phyloP scores from a whole-genome alignment of 2,797 vertebrate species.

The Lepus townsendii region DNA sequence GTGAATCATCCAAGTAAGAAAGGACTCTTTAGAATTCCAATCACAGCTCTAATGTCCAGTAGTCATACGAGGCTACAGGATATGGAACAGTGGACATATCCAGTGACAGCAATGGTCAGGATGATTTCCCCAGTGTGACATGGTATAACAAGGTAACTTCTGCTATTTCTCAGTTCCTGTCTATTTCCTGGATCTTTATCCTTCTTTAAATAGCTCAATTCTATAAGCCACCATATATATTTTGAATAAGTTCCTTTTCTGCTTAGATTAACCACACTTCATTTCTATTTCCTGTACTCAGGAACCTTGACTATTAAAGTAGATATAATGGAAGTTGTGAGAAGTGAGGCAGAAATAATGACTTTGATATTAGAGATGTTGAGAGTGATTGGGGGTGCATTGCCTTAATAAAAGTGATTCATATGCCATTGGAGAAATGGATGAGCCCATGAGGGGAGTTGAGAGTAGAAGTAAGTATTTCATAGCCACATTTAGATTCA shows the following conservation, averaged over 20 bases:
- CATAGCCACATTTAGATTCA: background rate
- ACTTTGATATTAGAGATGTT: background rate
- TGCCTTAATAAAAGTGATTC: constrained; percentile 5
- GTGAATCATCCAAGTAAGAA: background rate
- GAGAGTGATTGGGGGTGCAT: background rate
- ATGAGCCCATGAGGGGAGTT: background rate
- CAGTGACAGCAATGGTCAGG: background rate
- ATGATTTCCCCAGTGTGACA: background rate
- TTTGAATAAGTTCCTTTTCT: constrained; percentile 8
- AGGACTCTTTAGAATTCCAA: background rate
- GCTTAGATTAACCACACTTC: background rate
- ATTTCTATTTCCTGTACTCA: constrained; percentile 26
- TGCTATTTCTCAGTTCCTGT: background rate
- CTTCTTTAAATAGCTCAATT: background rate
- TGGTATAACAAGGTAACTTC: background rate
- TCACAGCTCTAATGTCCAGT: background rate
- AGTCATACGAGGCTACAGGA: background rate
- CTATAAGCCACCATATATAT: background rate
- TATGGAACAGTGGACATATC: background rate
- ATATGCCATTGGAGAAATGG: background rate
- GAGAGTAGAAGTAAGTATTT: background rate
- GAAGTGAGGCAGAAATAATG: background rate
- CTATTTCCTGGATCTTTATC: background rate
- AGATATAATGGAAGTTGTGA: background rate
- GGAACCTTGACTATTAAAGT: background rate